phyloP scores from a whole-genome alignment of 2,888 invertebrate genomes.

The Oligia latruncula region DNA sequence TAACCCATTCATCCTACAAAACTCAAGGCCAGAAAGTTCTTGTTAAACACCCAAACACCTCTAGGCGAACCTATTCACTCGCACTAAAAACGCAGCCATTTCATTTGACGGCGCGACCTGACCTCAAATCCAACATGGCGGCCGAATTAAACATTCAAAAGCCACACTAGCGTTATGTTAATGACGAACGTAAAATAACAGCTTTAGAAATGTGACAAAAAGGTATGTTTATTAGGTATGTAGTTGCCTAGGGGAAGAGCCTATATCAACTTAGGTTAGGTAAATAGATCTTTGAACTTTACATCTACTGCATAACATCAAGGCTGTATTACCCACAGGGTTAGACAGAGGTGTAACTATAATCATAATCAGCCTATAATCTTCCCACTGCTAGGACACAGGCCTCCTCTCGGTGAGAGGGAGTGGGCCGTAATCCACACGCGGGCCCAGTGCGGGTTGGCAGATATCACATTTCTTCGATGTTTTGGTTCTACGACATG shows the following conservation, averaged over 20 bases:
- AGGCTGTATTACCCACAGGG: neutral
- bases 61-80: constrained; percentile 30
- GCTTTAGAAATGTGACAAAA: constrained; percentile 43
- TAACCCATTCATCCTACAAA: neutral
- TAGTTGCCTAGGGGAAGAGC: constrained; percentile 2
- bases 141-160: constrained; percentile 47
- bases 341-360: neutral
- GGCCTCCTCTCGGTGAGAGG: too few relatives aligned
- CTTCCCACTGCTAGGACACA: too few relatives aligned
- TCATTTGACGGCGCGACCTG: constrained; percentile 43
- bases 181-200: constrained; percentile 55
- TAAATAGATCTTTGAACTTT: constrained; percentile 18
- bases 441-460: too few relatives aligned
- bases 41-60: constrained; percentile 14
- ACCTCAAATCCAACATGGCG: constrained; percentile 55
- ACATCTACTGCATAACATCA: neutral
- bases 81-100: constrained; percentile 39
- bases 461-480: too few relatives aligned
- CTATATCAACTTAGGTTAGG: constrained; percentile 35
- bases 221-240: constrained; percentile 32
- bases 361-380: too few relatives aligned
- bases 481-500: too few relatives aligned
- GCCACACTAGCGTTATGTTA: constrained; percentile 48
- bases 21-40: constrained; percentile 8
- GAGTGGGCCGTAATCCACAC: too few relatives aligned